These are phyloP conservation scores for Pomacea canaliculata DNA, from an alignment of 2,888 invertebrate species.

Conservation along the genomic window DNA sequence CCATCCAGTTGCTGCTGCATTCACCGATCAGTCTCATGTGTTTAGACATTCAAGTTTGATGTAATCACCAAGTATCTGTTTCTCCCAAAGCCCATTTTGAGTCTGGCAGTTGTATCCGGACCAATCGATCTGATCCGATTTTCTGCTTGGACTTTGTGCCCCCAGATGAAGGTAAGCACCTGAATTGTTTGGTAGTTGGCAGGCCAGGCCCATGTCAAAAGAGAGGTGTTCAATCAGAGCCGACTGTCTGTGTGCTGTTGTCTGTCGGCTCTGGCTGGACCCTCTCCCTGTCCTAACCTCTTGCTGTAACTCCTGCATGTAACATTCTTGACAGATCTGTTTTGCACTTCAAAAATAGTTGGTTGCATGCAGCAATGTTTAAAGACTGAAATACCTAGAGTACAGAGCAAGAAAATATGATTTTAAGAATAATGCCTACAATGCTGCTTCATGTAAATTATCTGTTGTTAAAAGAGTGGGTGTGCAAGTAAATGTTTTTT, in stretches of 20 bases:
- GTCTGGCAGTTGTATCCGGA: constrained; percentile 22
- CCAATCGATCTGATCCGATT: constrained; percentile 6
- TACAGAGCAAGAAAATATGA: too few relatives aligned
- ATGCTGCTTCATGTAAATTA: too few relatives aligned
- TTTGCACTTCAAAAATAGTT: too few relatives aligned
- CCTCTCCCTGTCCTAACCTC: constrained; percentile 6
- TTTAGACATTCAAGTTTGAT: constrained; percentile 5
- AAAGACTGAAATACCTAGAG: too few relatives aligned
- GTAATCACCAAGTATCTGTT: constrained; percentile 20
- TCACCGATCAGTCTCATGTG: too few relatives aligned
- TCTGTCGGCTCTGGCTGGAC: constrained; percentile 27
- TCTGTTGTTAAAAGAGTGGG: too few relatives aligned
- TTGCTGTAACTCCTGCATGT: neutral
- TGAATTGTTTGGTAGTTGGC: neutral
- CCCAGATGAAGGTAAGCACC: constrained; percentile 22
- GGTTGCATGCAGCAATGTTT: too few relatives aligned
- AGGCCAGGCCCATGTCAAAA: constrained; percentile 19
- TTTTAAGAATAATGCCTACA: too few relatives aligned
- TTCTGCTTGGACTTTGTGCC: constrained; percentile 19
- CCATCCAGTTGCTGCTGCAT: too few relatives aligned
- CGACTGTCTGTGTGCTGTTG: constrained; percentile 25
- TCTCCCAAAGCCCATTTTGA: constrained; percentile 23
- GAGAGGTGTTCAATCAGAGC: constrained; percentile 30
- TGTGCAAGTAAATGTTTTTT: too few relatives aligned
- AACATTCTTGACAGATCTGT: too few relatives aligned